Evolutionary conservation across 2,113 vertebrate species (phyloP), one percentile per base, ranked within the genome.

Genomic region (Coreoperca whiteheadi): DNA sequence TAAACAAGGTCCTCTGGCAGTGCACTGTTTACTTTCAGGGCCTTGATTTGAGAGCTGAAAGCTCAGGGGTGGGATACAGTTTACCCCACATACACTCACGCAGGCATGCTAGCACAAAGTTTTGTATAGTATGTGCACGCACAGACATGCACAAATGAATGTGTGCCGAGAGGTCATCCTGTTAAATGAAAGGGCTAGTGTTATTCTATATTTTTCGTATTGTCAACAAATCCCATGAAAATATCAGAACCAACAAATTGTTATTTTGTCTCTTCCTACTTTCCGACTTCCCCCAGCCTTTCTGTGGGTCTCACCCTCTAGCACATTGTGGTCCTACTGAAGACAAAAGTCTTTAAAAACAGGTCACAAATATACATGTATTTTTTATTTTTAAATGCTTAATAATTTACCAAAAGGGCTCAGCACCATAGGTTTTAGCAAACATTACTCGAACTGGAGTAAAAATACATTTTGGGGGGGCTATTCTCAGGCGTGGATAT

Each of bases 21-120:
- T 77, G 84, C 94, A 92, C 63, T 96, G 96, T 96, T 97, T 97
- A 95, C 94, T 94, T 95, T 96, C 95, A 94, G 95, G 93, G 93
- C 95, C 95, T 95, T 98, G 96, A 96, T 97, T 97, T 96, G 95
- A 96, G 96, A 93, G 95, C 94, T 94, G 84, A 54, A 78, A 86
- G 81, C 84, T 89, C 86, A 87, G 82, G 92, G 85, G 83, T 89
- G 90, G 88, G 91, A 90, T 84, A 65, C 83, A 86, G 72, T 89
- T 87, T 91, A 89, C 88, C 85, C 90, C 91, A 91, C 91, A 81
- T 83, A 80, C 67, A 67, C 88, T 86, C 85, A 76, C 43, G 2
- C 68, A 82, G 74, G 77, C 75, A 72, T 61, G 70, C 83, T 59
- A 79, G 78, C 84, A 70, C 77, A 88, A 70, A 61, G 63, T n/a